Conservation (phyloP, 2,888 invertebrate genomes). For the Colostygia pectinataria region DNA sequence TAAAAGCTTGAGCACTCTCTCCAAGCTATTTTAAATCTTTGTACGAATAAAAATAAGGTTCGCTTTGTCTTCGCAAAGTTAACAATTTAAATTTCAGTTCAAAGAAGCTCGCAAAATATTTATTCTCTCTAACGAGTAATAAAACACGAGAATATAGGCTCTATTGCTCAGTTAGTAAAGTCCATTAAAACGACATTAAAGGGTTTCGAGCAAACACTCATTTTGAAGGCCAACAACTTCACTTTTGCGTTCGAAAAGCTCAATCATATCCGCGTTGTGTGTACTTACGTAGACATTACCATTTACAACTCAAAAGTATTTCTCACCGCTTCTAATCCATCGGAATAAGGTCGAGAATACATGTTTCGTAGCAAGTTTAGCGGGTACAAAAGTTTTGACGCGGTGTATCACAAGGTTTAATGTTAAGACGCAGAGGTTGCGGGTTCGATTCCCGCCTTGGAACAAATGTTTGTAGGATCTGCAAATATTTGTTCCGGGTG, state of each 20-base stretch:
- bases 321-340: constrained; percentile 33
- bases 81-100: constrained; percentile 16
- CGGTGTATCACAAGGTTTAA: constrained; percentile 50
- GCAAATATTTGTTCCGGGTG: too few species aligned
- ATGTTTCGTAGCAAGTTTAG: constrained; percentile 2
- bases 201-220: constrained; percentile 44
- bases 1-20: constrained; percentile 5
- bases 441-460: too few species aligned
- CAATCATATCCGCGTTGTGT: constrained; percentile 65
- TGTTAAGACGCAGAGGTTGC: too few species aligned
- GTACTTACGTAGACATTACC: constrained; percentile 41
- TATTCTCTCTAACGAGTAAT: constrained; percentile 13
- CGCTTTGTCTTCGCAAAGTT: neutral
- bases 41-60: neutral
- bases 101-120: constrained; percentile 10
- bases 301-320: constrained; percentile 30
- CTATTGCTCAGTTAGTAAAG: constrained; percentile 27
- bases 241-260: constrained; percentile 66
- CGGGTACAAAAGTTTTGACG: constrained; percentile 34
- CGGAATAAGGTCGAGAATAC: constrained; percentile 39
- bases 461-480: too few species aligned
- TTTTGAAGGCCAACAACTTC: constrained; percentile 69
- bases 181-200: constrained; percentile 28
- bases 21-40: constrained; percentile 1
- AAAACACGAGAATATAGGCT: constrained; percentile 14